phyloP scores from a whole-genome alignment of 2,888 invertebrate species.

The Nemotelus nigrinus region DNA sequence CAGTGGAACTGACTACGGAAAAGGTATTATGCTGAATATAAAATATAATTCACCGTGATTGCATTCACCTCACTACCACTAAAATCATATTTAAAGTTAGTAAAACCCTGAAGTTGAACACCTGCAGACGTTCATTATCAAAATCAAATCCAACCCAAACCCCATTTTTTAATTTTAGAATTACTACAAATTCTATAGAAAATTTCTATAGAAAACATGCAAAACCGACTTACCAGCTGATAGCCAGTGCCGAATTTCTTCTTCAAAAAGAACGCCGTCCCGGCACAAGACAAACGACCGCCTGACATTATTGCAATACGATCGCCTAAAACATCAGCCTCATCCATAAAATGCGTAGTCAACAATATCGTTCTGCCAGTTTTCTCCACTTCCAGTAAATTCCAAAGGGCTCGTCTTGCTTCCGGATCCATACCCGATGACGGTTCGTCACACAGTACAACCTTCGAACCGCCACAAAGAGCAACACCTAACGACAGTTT shows the following conservation, averaged over 20 bases:
- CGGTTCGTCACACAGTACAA: conserved; percentile 75
- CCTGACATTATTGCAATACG: conserved; percentile 88
- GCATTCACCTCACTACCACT: too few relatives aligned
- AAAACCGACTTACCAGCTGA: conserved; percentile 69
- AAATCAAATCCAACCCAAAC: too few relatives aligned
- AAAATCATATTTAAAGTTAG: too few relatives aligned
- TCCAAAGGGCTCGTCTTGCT: conserved; percentile 84
- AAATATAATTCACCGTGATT: too few relatives aligned
- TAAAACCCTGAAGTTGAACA: too few relatives aligned
- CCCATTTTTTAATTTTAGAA: too few relatives aligned
- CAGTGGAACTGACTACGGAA: too few relatives aligned
- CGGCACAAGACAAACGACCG: conserved; percentile 82
- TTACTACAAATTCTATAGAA: too few relatives aligned
- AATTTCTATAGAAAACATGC: too few relatives aligned
- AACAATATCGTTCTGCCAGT: conserved; percentile 80
- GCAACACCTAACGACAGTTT: conserved; percentile 79
- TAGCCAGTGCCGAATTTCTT: conserved; percentile 89
- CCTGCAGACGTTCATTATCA: too few relatives aligned
- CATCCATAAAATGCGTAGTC: conserved; percentile 91
- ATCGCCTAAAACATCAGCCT: conserved; percentile 88
- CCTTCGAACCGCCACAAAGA: conserved; percentile 76
- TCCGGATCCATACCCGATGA: conserved; percentile 87
- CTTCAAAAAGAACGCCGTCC: conserved; percentile 83
- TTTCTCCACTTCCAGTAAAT: conserved; percentile 78
- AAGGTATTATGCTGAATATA: too few relatives aligned